A percentile compares a stretch with the other conserved stretches of the same genome.
Evolutionary conservation across 1,140 invertebrate genomes (phyloP).

Genomic region (Lepidurus apus): DNA sequence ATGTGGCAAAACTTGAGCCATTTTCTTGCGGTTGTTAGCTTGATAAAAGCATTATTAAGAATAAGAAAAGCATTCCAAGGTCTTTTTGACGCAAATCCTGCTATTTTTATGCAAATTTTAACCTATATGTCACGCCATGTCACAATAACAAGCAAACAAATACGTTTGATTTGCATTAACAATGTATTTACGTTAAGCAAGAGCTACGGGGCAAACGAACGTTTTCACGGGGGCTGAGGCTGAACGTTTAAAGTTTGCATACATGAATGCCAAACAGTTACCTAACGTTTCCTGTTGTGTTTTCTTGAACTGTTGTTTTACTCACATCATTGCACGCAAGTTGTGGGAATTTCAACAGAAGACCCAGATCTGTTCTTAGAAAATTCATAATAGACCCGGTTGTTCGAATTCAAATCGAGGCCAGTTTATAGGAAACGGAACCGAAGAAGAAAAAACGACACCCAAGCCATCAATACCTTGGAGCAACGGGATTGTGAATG

Average conservation of each 20-base stretch:
- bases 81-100: conserved; percentile 10
- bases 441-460: background rate
- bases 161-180: background rate
- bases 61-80: background rate
- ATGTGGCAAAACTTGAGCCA: no score
- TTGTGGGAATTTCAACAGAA: background rate
- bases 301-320: background rate
- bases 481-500: background rate
- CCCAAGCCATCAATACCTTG: background rate
- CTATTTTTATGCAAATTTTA: background rate
- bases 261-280: background rate
- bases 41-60: no score
- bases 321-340: background rate
- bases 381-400: background rate
- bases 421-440: background rate
- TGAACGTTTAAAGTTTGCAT: background rate
- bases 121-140: background rate
- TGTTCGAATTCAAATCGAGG: background rate
- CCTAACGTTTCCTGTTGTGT: background rate
- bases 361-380: background rate
- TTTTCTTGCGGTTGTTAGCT: no score
- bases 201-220: background rate
- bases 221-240: background rate
- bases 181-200: background rate
- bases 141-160: background rate